A percentile compares a stretch with the other conserved stretches of the same genome.
Conservation (phyloP, 2,797 vertebrate genomes). For the Moxostoma hubbsi region DNA sequence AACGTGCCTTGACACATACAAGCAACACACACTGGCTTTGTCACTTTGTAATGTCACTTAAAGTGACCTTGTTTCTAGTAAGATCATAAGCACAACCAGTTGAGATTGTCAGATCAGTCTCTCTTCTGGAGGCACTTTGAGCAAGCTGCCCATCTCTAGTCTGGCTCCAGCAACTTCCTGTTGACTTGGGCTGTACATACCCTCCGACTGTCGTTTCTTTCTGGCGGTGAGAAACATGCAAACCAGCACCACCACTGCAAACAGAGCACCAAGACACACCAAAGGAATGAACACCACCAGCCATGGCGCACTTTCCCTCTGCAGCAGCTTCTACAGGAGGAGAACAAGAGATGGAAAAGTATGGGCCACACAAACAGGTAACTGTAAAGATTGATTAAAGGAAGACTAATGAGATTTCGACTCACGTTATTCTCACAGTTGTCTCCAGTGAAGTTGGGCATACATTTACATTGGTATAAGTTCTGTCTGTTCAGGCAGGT, state of each 20-base stretch:
- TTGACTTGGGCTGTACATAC: slow-evolving; percentile 97
- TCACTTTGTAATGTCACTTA: neutral
- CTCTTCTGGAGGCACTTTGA: slow-evolving; percentile 97
- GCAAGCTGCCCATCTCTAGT: slow-evolving; percentile 96
- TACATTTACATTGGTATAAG: slow-evolving; percentile 85
- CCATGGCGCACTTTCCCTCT: slow-evolving; percentile 82
- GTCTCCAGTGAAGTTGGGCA: slow-evolving; percentile 82
- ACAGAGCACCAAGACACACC: slow-evolving; percentile 85
- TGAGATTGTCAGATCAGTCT: slow-evolving; percentile 80
- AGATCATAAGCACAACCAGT: neutral
- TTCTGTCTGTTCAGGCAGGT: slow-evolving; percentile 84
- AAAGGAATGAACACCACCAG: slow-evolving; percentile 90
- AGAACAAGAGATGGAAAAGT: slow-evolving; percentile 16
- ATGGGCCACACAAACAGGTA: neutral
- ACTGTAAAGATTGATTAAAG: neutral
- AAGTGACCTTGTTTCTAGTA: neutral
- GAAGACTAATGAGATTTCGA: neutral
- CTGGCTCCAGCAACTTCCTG: slow-evolving; percentile 96
- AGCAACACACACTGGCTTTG: neutral
- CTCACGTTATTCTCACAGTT: slow-evolving; percentile 88
- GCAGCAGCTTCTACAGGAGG: slow-evolving; percentile 82
- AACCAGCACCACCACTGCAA: slow-evolving; percentile 85
- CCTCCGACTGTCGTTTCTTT: slow-evolving; percentile 95
- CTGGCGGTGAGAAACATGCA: slow-evolving; percentile 90
- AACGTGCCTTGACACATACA: neutral